These are phyloP conservation scores for Synergus gifuensis DNA, from an alignment of 2,888 invertebrate species.

Conservation along the genomic window DNA sequence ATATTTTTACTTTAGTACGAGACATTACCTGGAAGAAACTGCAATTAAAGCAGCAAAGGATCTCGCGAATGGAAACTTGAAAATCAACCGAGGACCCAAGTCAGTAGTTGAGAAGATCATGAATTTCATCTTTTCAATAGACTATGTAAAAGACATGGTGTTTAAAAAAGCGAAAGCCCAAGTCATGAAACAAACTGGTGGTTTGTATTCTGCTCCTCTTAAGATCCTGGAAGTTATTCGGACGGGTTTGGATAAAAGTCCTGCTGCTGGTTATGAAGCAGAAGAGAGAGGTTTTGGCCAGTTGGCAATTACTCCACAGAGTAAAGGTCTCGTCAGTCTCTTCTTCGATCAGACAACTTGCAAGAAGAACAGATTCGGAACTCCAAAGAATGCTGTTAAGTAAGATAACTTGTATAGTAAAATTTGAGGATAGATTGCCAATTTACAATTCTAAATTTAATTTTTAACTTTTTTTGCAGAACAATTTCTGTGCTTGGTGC, in stretches of 20 bases:
- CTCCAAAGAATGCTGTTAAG: conserved; percentile 87
- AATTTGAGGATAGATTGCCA: not conserved
- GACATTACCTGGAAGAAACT: conserved; percentile 92
- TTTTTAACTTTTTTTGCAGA: conserved; percentile 70
- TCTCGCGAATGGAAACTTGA: conserved; percentile 88
- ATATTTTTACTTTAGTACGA: conserved; percentile 80
- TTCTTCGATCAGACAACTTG: conserved; percentile 99
- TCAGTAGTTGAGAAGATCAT: conserved; percentile 80
- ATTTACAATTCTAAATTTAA: conserved; percentile 5
- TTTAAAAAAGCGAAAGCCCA: conserved; percentile 93
- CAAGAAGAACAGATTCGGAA: conserved; percentile 98
- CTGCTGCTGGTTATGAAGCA: conserved; percentile 89
- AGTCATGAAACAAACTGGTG: conserved; percentile 95
- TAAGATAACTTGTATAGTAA: conserved; percentile 74
- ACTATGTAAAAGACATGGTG: conserved; percentile 92
- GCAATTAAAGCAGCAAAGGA: conserved; percentile 91
- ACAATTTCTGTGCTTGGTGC: conserved; percentile 94
- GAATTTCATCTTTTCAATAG: conserved; percentile 83
- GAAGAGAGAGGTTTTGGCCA: conserved; percentile 95
- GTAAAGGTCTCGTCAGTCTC: conserved; percentile 94
- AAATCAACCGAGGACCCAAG: conserved; percentile 79
- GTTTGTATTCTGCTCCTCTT: conserved; percentile 97
- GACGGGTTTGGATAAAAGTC: conserved; percentile 91
- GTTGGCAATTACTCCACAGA: conserved; percentile 93
- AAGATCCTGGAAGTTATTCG: conserved; percentile 93